Base-by-base conservation (phyloP, 1,140 invertebrate species). In the Heliconius hermathena region DNA sequence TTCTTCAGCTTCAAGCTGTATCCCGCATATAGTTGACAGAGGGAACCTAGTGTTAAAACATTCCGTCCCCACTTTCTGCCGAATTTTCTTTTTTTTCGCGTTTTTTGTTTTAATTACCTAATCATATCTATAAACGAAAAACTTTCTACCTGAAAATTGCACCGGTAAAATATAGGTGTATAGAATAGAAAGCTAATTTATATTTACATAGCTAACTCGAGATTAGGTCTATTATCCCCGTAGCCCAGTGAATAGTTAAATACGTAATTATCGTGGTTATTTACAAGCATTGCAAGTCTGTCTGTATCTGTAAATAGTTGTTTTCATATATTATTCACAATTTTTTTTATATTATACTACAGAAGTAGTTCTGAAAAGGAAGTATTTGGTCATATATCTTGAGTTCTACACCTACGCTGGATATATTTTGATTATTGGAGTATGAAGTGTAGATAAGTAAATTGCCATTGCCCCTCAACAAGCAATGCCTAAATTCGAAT, bases 241-340 rank as follows among this genome's bases (percentile, higher is more conserved):
- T 33, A 22, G 71, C 18, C 33, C 9, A 22, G 71, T 72, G 33
- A 72, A 72, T 3, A 41, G 36, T 26, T 72, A 38, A 72, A 46
- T 76, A 80, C 29, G 71, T 60, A 73, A 73, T 80, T 57, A 71
- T 1, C 79, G 71, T 72, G 22, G 13, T 38, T 73, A 76, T 76
- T 76, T 66, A 72, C 74, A 46, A 18, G 71, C 74, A 29, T 52
- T 52, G 49, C 49, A 52, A 52, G 36, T 26, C 26, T 26, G 26
- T 26, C 26, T 26, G 26, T 41, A 2, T 72, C 36, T 36, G 79
- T 80, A 54, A 72, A 52, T 41, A 41, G 8, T 72, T 72, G 20
- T 72, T n/a, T 38, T 72, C 6, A 72, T 20, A 36, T 36, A 36
- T 36, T 36, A 36, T 8, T 8, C 5, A 36, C 33, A 36, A 33